These are phyloP conservation scores for Pachymerium ferrugineum DNA, from an alignment of 2,888 invertebrate genomes.

Conservation along the genomic window DNA sequence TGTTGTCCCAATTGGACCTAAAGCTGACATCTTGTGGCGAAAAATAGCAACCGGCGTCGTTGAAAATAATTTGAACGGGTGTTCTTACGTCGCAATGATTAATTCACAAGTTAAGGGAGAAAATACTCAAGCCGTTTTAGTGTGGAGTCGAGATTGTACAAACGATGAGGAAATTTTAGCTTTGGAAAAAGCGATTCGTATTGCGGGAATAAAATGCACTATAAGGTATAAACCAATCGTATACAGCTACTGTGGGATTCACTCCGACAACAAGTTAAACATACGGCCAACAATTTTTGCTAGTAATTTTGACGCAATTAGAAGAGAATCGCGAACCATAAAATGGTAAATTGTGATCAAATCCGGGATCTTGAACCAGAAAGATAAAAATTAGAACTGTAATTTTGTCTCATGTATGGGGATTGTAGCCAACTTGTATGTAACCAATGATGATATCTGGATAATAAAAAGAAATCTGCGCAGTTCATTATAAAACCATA, in stretches of 20 bases:
- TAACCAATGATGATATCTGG: no score
- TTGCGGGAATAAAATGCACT: not conserved
- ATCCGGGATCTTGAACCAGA: no score
- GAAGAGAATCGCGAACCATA: no score
- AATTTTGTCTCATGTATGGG: no score
- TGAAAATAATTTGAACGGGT: not conserved
- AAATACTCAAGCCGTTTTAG: not conserved
- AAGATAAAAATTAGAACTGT: no score
- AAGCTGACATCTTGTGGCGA: not conserved
- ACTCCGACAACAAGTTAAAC: not conserved
- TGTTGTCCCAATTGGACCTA: not conserved
- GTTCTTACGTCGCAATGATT: not conserved
- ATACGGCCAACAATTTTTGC: no score
- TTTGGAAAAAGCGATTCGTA: conserved; percentile 3
- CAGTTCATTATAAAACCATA: no score
- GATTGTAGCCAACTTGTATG: no score
- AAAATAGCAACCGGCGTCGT: not conserved
- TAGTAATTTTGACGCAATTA: no score
- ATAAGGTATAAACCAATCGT: conserved; percentile 17
- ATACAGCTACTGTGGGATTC: conserved; percentile 16
- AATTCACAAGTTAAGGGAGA: not conserved
- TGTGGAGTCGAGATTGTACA: not conserved
- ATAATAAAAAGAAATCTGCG: no score
- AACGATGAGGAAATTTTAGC: not conserved
- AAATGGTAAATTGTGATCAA: no score